Conservation (phyloP, 2,113 vertebrate species). For the Ploceus nigricollis region DNA sequence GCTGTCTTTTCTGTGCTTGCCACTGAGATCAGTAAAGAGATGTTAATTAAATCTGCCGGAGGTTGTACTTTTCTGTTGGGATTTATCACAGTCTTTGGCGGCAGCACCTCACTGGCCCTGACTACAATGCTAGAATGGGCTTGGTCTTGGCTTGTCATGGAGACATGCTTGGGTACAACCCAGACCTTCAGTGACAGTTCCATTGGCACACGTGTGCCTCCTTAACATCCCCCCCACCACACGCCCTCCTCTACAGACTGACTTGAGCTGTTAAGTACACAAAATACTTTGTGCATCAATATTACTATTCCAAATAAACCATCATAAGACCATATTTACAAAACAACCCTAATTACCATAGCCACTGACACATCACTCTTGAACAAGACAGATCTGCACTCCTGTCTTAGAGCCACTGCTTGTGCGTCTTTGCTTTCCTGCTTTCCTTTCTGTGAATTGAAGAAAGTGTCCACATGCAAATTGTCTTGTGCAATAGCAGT, state of each 20-base stretch:
- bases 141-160: neutral
- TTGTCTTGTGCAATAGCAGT: neutral
- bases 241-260: neutral
- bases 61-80: neutral
- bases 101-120: neutral
- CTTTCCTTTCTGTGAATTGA: rapidly evolving
- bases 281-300: neutral
- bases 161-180: neutral
- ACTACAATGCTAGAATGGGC: neutral
- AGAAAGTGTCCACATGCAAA: neutral
- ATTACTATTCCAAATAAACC: neutral
- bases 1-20: neutral
- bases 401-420: neutral
- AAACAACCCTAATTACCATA: neutral
- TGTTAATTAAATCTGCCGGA: neutral
- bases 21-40: neutral
- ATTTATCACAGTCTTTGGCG: neutral
- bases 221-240: neutral
- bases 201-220: neutral
- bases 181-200: neutral
- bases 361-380: neutral
- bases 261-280: neutral
- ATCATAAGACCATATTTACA: neutral
- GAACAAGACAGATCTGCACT: neutral
- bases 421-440: neutral